Base-by-base conservation (phyloP, 2,888 invertebrate species). In the Latrodectus elegans region DNA sequence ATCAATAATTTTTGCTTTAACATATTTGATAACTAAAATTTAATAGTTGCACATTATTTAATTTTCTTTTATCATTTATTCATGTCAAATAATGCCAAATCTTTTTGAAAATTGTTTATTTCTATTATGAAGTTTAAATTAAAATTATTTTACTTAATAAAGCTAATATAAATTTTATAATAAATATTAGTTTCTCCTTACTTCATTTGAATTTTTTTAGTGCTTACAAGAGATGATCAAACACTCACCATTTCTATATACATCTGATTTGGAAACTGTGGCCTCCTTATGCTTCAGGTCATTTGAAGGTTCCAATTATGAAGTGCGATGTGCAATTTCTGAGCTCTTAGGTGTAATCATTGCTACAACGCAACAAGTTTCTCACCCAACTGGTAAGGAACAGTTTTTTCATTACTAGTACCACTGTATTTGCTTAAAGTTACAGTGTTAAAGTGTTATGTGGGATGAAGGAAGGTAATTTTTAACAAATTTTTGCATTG, bases 201-300 rank as follows among this genome's bases (percentile, higher is more conserved):
- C 53, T 22, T 22, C 26, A 6, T 73, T 81, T 53, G 52, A 38
- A 55, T n/a, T 84, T 68, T 77, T 92, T 12, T 94, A 96, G 94
- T 97, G 98, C 91, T 94, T 99, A 91, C 93, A 96, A 22, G 96
- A 97, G 92, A 95, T 99, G 94, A 94, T 98, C 90, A 96, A 96
- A 91, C 95, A 97, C 91, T 96, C 97, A 76, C 94, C 96, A 15
- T 93, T 93, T 89, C 95, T 96, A 92, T 95, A 97, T 91, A 96
- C 97, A 9, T 95, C 96, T 0, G 98, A 99, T 92, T 93, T 99
- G 90, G 99, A 99, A 92, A 97, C 96, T 90, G 94, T 98, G 81
- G 96, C 97, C 9, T 96, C 97, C 0, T 94, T 98, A 1, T 98
- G 98, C 92, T 95, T 98, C 91, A 94, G 98, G 74, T 96, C 98